These are phyloP conservation scores for Xestobium rufovillosum DNA, from an alignment of 2,888 invertebrate species.

Conservation along the genomic window DNA sequence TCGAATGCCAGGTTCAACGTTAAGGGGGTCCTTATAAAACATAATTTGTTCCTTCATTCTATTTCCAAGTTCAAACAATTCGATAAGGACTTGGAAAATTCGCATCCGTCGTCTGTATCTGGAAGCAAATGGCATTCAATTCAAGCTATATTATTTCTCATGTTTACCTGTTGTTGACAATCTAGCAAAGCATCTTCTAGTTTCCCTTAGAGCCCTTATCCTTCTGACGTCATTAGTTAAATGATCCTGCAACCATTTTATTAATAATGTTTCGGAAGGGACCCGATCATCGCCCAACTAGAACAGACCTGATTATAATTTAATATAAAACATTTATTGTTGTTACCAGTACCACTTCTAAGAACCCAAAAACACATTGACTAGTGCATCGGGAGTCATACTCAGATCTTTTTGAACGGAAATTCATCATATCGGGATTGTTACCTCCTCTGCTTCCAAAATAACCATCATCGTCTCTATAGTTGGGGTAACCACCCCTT, in stretches of 20 bases:
- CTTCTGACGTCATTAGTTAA: slow-evolving; percentile 35
- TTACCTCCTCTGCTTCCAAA: background rate
- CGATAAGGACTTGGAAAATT: slow-evolving; percentile 36
- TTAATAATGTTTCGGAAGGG: slow-evolving; percentile 40
- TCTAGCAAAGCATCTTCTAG: slow-evolving; percentile 38
- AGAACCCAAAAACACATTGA: slow-evolving; percentile 39
- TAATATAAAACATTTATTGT: slow-evolving; percentile 4
- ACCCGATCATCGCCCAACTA: slow-evolving; percentile 39
- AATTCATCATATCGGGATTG: background rate
- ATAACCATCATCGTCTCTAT: slow-evolving; percentile 16
- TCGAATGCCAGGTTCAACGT: too few species aligned
- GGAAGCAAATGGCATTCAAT: slow-evolving; percentile 20
- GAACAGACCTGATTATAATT: slow-evolving; percentile 17
- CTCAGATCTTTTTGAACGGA: background rate
- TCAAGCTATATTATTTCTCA: slow-evolving; percentile 4
- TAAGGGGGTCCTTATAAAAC: too few species aligned
- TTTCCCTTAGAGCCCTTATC: slow-evolving; percentile 34
- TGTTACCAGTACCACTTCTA: slow-evolving; percentile 36
- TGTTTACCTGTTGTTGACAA: slow-evolving; percentile 36
- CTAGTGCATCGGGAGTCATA: slow-evolving; percentile 33
- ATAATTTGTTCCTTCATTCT: too few species aligned
- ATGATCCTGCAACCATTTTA: slow-evolving; percentile 40
- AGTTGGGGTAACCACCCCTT: slow-evolving; percentile 15
- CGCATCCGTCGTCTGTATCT: slow-evolving; percentile 40
- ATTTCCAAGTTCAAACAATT: slow-evolving; percentile 37